Percentiles rank a stretch among this genome's conserved stretches.
These are phyloP conservation scores for Sycophaga agraensis DNA, from an alignment of 1,140 invertebrate species.

Conservation along the genomic window DNA sequence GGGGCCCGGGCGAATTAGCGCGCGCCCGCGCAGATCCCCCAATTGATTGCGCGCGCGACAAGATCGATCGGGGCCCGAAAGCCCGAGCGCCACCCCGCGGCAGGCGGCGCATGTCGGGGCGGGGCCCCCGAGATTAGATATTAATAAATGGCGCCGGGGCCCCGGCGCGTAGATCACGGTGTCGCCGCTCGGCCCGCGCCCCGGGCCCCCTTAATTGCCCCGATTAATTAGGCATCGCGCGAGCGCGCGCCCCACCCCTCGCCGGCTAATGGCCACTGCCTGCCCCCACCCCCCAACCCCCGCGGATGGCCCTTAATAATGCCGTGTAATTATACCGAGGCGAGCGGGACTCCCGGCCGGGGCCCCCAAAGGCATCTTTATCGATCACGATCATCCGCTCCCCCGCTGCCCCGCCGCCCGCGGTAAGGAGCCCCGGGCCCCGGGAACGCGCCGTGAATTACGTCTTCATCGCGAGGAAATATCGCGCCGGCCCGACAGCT, in stretches of 20 bases:
- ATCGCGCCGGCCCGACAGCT: not conserved
- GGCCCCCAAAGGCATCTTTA: constrained; percentile 17
- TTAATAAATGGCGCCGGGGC: constrained; percentile 44
- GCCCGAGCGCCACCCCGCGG: too few species aligned
- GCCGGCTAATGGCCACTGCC: too few species aligned
- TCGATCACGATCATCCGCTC: constrained; percentile 29
- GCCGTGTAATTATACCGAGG: constrained; percentile 21
- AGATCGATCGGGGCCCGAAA: too few species aligned
- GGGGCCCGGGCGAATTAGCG: too few species aligned
- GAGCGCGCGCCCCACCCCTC: constrained; percentile 19
- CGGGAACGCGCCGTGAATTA: too few species aligned
- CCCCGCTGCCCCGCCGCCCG: not conserved
- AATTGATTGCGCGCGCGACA: too few species aligned
- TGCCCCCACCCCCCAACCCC: too few species aligned
- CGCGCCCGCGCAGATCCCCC: too few species aligned
- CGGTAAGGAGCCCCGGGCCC: too few species aligned
- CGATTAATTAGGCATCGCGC: constrained; percentile 48
- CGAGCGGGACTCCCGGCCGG: not conserved
- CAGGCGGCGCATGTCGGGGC: too few species aligned
- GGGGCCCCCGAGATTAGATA: constrained; percentile 20
- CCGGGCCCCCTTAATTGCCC: constrained; percentile 42
- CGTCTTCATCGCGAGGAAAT: constrained; percentile 21
- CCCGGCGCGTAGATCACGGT: constrained; percentile 43
- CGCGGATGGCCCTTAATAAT: constrained; percentile 26
- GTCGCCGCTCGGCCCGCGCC: constrained; percentile 33